Conservation (phyloP, 1,140 invertebrate genomes). For the Cydia fagiglandana region DNA sequence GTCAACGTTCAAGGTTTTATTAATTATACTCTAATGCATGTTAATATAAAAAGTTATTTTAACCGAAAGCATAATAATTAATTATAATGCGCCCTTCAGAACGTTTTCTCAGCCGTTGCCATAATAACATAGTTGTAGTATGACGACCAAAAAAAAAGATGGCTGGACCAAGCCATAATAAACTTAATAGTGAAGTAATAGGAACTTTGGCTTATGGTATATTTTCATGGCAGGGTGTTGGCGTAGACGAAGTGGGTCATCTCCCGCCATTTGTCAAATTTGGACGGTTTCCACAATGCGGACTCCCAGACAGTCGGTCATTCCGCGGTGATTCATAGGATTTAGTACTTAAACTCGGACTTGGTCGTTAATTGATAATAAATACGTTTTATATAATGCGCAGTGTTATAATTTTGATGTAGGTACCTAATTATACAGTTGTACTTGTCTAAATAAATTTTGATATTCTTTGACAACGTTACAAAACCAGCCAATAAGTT, state of each 20-base stretch:
- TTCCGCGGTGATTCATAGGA: conserved; percentile 7
- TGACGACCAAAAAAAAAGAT: background rate
- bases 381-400: background rate
- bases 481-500: background rate
- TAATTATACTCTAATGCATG: background rate
- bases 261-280: conserved; percentile 17
- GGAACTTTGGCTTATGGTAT: background rate
- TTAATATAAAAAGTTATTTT: background rate
- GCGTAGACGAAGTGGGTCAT: conserved; percentile 3
- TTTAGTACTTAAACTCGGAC: background rate
- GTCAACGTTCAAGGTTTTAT: background rate
- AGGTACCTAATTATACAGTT: background rate
- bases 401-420: background rate
- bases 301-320: background rate
- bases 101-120: conserved; percentile 24
- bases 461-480: background rate
- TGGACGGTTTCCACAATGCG: conserved; percentile 18
- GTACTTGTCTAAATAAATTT: background rate
- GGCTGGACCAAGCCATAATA: background rate
- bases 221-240: background rate
- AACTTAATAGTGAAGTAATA: background rate
- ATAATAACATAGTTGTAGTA: background rate
- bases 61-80: background rate
- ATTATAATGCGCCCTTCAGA: background rate
- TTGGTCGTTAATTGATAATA: background rate